phyloP scores from a whole-genome alignment of 2,113 vertebrate genomes.

The Pyxicephalus adspersus region DNA sequence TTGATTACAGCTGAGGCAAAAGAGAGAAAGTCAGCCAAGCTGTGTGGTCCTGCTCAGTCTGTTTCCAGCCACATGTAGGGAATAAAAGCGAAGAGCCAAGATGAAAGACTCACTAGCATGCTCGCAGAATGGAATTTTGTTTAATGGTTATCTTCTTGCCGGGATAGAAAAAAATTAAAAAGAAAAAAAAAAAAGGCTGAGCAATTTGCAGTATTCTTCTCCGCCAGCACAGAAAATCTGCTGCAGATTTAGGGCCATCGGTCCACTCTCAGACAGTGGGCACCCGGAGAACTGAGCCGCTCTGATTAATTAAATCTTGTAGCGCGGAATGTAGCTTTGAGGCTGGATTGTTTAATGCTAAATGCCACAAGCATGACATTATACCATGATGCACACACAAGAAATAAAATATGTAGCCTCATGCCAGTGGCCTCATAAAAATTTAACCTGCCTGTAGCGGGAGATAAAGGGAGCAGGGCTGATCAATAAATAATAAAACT shows the following conservation, averaged over 20 bases:
- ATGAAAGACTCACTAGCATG: constrained; percentile 48
- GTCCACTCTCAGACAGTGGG: background rate
- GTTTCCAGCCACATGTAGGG: constrained; percentile 51
- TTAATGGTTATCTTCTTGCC: constrained; percentile 49
- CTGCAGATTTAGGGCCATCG: constrained; percentile 10
- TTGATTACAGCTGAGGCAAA: constrained; percentile 14
- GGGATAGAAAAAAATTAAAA: constrained; percentile 34
- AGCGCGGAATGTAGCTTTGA: too few species aligned
- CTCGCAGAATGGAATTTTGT: constrained; percentile 55
- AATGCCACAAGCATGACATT: too few species aligned
- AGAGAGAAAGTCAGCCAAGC: constrained; percentile 24
- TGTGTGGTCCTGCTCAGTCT: constrained; percentile 55
- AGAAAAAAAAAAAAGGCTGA: background rate
- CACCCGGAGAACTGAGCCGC: constrained; percentile 3
- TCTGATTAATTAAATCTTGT: constrained; percentile 28
- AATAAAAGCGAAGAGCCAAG: constrained; percentile 52
- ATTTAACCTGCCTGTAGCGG: too few species aligned
- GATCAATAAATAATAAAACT: too few species aligned
- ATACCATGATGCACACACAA: too few species aligned
- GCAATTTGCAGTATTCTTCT: constrained; percentile 25
- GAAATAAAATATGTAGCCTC: too few species aligned
- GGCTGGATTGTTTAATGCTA: too few species aligned
- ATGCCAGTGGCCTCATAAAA: too few species aligned
- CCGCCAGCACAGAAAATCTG: constrained; percentile 14
- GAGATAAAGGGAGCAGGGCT: too few species aligned